phyloP scores from a whole-genome alignment of 2,113 vertebrate genomes.

The Naja naja region DNA sequence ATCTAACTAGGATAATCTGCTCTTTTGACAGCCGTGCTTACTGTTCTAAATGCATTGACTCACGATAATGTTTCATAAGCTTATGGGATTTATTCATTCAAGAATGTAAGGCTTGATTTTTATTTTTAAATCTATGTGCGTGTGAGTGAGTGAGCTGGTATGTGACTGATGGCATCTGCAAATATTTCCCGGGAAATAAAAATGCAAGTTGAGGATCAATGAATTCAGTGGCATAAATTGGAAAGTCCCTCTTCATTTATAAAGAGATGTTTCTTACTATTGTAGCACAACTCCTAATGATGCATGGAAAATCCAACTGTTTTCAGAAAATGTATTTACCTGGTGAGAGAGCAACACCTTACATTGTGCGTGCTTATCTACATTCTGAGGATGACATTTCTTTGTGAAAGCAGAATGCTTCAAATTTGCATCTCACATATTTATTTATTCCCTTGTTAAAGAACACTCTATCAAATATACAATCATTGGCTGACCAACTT shows the following conservation, averaged over 20 bases:
- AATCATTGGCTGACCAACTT: not conserved
- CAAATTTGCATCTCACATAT: not conserved
- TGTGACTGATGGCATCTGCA: not conserved
- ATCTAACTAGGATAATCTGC: not conserved
- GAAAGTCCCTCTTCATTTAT: not conserved
- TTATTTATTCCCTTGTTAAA: not conserved
- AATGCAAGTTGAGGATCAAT: not conserved
- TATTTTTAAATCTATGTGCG: not conserved
- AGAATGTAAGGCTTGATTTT: not conserved
- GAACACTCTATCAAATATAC: not conserved
- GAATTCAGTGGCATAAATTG: not conserved
- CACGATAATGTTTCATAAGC: not conserved
- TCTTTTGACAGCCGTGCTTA: not conserved
- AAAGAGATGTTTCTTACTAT: not conserved
- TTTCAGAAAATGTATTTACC: not conserved
- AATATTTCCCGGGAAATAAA: not conserved
- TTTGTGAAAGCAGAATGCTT: not conserved
- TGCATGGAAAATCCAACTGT: not conserved
- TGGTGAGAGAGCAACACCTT: not conserved
- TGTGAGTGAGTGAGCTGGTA: not conserved
- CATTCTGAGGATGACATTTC: not conserved
- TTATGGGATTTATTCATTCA: constrained; percentile 16
- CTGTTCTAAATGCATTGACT: constrained; percentile 12
- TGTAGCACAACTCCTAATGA: not conserved
- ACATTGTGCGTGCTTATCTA: not conserved